Evolutionary conservation across 2,888 invertebrate species (phyloP).

Genomic region (Seira ritae): DNA sequence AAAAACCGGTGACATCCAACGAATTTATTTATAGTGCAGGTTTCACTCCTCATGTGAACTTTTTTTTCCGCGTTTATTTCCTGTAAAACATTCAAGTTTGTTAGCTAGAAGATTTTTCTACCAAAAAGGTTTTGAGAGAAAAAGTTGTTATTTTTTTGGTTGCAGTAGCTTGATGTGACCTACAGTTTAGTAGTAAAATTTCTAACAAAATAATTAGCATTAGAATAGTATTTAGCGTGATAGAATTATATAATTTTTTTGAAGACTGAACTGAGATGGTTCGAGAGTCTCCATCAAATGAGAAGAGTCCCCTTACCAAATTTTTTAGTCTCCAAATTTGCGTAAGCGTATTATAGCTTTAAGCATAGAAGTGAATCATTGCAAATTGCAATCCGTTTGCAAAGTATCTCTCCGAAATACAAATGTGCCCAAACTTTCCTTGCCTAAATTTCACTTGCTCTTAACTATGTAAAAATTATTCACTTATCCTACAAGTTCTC

Average conservation of each 20-base stretch:
- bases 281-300: conserved; percentile 3
- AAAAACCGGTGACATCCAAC: conserved; percentile 33
- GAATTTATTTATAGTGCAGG: too few species aligned
- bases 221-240: neutral
- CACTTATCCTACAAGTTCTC: too few species aligned
- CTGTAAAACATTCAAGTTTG: too few species aligned
- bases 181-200: too few species aligned
- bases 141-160: too few species aligned
- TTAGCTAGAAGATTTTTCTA: too few species aligned
- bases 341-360: conserved; percentile 62
- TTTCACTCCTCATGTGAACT: neutral
- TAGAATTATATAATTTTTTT: neutral
- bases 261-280: conserved; percentile 31
- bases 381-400: neutral
- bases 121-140: too few species aligned
- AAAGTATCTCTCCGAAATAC: neutral
- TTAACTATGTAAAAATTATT: too few species aligned
- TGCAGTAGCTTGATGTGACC: too few species aligned
- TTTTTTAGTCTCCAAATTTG: conserved; percentile 50
- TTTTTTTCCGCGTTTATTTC: neutral
- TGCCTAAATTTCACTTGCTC: too few species aligned
- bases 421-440: neutral
- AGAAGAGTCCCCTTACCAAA: conserved; percentile 6
- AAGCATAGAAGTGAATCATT: conserved; percentile 49
- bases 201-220: neutral